These are phyloP conservation scores for Monomorium pharaonis DNA, from an alignment of 1,140 invertebrate species.

Conservation along the genomic window DNA sequence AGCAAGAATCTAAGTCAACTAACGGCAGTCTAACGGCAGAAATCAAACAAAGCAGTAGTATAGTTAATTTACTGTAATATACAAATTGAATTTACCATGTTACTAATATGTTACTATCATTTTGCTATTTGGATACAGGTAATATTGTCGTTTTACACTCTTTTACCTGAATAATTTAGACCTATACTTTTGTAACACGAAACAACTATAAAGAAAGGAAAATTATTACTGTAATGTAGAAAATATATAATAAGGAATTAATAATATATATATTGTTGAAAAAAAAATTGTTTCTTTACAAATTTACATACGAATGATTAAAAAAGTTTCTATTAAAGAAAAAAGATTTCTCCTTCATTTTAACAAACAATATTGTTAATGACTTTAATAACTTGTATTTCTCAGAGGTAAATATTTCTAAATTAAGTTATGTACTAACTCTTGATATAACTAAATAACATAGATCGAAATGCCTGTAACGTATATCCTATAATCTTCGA, in stretches of 20 bases:
- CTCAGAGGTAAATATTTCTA: not conserved
- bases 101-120: not conserved
- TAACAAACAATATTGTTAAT: not conserved
- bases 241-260: not conserved
- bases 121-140: not conserved
- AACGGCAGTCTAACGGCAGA: not conserved
- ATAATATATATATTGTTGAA: not conserved
- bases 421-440: not conserved
- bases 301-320: not conserved
- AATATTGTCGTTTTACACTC: not conserved
- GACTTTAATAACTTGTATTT: not conserved
- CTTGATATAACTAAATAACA: not conserved
- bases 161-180: constrained; percentile 59
- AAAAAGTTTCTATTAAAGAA: not conserved
- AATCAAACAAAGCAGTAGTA: not conserved
- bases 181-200: constrained; percentile 57
- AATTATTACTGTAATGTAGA: constrained; percentile 9
- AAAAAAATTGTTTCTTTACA: not conserved
- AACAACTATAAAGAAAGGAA: constrained; percentile 66
- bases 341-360: not conserved
- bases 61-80: not conserved
- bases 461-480: not conserved
- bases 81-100: not conserved
- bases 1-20: constrained; percentile 10
- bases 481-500: not conserved